A percentile compares a stretch with the other conserved stretches of the same genome.
Conservation (phyloP, 1,140 invertebrate genomes). For the Drosophila repleta region DNA sequence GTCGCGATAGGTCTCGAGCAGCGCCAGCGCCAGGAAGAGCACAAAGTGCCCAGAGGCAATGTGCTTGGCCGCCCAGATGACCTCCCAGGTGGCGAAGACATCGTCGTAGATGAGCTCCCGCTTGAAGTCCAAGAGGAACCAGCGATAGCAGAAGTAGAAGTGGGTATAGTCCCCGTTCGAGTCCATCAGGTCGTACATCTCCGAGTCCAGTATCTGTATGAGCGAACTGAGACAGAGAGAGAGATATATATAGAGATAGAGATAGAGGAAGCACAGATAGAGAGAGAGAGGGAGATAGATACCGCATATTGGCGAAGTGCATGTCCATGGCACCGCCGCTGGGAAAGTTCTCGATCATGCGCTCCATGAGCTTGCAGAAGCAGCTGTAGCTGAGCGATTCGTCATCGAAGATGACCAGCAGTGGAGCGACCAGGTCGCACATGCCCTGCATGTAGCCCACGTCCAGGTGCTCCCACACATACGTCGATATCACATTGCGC, state of each 20-base stretch:
- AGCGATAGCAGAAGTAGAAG: slow-evolving; percentile 98
- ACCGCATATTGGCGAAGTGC: slow-evolving; percentile 97
- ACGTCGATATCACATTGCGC: slow-evolving; percentile 98
- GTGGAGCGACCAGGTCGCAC: slow-evolving; percentile 97
- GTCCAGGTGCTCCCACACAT: slow-evolving; percentile 97
- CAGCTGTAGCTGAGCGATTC: slow-evolving; percentile 96
- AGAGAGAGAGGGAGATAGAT: slow-evolving; percentile 52
- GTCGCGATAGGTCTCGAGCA: slow-evolving; percentile 96
- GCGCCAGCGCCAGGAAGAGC: slow-evolving; percentile 95
- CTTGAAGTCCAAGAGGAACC: slow-evolving; percentile 91
- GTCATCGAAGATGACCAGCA: slow-evolving; percentile 96
- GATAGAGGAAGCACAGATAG: background rate
- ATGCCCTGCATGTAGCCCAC: slow-evolving; percentile 96
- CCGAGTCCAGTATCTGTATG: slow-evolving; percentile 95
- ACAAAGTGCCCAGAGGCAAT: slow-evolving; percentile 95
- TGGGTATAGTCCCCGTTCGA: slow-evolving; percentile 97
- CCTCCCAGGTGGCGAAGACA: slow-evolving; percentile 97
- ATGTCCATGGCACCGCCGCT: slow-evolving; percentile 96
- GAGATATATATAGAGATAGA: background rate
- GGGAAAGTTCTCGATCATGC: slow-evolving; percentile 96
- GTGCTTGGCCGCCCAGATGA: slow-evolving; percentile 96
- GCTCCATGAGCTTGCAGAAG: slow-evolving; percentile 95
- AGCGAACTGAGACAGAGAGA: slow-evolving; percentile 85
- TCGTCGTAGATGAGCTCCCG: slow-evolving; percentile 95
- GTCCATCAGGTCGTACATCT: slow-evolving; percentile 97